A percentile compares a stretch with the other conserved stretches of the same genome.
Conservation (phyloP, 2,797 vertebrate species). For the Tarsius wallacei region DNA sequence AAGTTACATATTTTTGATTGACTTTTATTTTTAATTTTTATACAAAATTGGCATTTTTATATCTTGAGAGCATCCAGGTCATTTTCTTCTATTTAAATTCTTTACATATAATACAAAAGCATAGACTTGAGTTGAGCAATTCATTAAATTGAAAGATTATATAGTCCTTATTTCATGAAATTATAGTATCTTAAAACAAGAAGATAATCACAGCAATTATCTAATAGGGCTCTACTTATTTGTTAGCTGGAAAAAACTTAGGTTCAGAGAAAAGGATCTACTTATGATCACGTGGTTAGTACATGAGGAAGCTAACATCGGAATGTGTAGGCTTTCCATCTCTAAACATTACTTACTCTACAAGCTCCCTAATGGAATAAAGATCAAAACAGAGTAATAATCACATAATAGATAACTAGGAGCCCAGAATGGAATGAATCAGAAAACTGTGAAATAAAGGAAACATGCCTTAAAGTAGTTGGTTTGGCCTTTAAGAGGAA, state of each 20-base stretch:
- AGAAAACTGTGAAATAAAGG: not conserved
- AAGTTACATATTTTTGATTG: not conserved
- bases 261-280: not conserved
- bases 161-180: conserved; percentile 17
- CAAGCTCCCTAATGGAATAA: not conserved
- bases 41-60: conserved; percentile 32
- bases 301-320: not conserved
- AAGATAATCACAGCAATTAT: conserved; percentile 13
- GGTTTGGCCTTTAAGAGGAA: not conserved
- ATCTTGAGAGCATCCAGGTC: not conserved
- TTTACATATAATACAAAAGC: conserved; percentile 8
- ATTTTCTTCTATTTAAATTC: conserved; percentile 8
- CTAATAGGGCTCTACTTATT: conserved; percentile 3
- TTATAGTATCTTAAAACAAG: not conserved
- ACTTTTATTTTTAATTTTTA: conserved; percentile 40
- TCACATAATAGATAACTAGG: not conserved
- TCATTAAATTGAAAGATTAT: not conserved
- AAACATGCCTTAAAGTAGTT: not conserved
- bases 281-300: not conserved
- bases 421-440: not conserved
- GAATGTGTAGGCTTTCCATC: not conserved
- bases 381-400: conserved; percentile 48
- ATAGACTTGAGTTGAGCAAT: not conserved
- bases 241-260: not conserved
- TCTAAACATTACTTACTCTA: conserved; percentile 43